Evolutionary conservation across 2,888 invertebrate species (phyloP), one percentile per base, ranked within the genome.

Genomic region (Mystacides longicornis): DNA sequence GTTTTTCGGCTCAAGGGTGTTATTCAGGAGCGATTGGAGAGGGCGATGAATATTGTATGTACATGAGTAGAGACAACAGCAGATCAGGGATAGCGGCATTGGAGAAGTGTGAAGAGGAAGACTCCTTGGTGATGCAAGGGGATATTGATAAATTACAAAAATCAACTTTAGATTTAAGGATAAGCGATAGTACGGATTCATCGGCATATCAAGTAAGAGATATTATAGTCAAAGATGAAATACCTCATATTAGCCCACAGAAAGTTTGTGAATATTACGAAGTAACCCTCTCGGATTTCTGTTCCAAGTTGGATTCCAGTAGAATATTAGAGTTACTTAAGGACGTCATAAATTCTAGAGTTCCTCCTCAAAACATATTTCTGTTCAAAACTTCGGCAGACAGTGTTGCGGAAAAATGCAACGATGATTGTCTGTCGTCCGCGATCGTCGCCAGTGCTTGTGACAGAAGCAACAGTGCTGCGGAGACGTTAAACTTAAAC

Each of bases 271-370:
- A 77, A 52, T 75, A 73, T 47, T 82, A 87, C 56, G 90, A 90
- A 69, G 84, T 91, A 0, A 85, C 87, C 20, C 68, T 92, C 21
- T 89, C 89, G 0, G 86, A 88, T 7, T 84, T 87, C 43, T 91
- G 89, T 66, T 88, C 89, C 1, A 84, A 87, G 65, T 70, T 91
- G 48, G 88, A 89, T 65, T 84, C 88, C 1, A 84, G 85, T 47
- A 83, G 88, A 53, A 91, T 93, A 59, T 79, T 93, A 11, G 87
- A 87, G 62, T 75, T 91, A 63, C 78, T 93, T 0, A 89, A 88
- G 67, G 82, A 86, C 64, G 85, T 87, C 1, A 88, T 92, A 3
- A 89, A 87, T 64, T 83, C 84, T 1, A 82, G 85, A 61, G 86
- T 89, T 50, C 87, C 89, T 0, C 89, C 89, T 2, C 75, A 74